Evolutionary conservation across 2,113 vertebrate species (phyloP).

Genomic region (Melanotaenia duboulayi): DNA sequence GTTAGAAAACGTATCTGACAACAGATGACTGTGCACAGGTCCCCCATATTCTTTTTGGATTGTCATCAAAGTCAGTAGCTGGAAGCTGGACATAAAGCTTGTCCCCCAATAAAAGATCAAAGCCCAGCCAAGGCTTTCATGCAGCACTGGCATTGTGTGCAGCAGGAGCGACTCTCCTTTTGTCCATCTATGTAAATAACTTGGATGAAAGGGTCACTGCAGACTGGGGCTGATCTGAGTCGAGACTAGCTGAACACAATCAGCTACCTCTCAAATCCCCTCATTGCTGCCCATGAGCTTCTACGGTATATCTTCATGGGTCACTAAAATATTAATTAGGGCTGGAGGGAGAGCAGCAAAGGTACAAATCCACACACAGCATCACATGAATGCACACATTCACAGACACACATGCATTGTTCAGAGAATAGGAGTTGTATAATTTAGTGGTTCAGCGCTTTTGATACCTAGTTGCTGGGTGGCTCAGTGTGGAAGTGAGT

Average conservation of each 20-base stretch:
- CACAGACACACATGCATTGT: constrained; percentile 17
- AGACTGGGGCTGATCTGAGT: constrained; percentile 26
- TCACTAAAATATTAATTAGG: constrained; percentile 70
- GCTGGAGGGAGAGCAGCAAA: constrained; percentile 35
- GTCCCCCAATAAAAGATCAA: constrained; percentile 56
- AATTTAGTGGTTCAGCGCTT: constrained; percentile 51
- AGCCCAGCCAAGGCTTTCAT: constrained; percentile 55
- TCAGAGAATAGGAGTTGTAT: constrained; percentile 29
- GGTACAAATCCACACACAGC: constrained; percentile 23
- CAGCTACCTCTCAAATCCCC: constrained; percentile 17
- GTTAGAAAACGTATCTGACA: constrained; percentile 6
- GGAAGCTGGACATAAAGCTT: constrained; percentile 33
- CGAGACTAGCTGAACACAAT: constrained; percentile 15
- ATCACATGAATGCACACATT: constrained; percentile 8
- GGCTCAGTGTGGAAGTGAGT: constrained; percentile 18
- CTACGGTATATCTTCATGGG: constrained; percentile 39
- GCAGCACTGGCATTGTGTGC: constrained; percentile 11
- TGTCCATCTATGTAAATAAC: constrained; percentile 59
- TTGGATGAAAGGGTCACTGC: constrained; percentile 53
- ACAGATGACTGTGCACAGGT: constrained; percentile 3
- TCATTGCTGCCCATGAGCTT: constrained; percentile 31
- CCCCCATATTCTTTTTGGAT: constrained; percentile 22
- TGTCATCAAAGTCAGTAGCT: constrained; percentile 53
- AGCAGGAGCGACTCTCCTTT: constrained; percentile 30
- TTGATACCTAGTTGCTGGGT: constrained; percentile 42